Base-by-base conservation (phyloP, 2,797 vertebrate genomes). In the Octomys mimax region DNA sequence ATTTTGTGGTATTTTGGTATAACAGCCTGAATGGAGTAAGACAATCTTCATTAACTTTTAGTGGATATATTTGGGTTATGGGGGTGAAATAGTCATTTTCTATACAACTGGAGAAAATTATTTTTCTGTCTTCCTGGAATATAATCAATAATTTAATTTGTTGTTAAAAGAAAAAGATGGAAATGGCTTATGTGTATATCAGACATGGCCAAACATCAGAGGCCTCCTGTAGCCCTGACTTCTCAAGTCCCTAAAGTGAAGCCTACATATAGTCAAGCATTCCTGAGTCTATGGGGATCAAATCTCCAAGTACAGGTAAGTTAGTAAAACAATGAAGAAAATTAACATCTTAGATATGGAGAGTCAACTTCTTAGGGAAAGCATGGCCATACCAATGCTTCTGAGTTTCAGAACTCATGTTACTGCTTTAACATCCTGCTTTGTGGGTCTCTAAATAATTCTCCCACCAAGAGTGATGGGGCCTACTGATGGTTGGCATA, bases 31-130 rank as follows among this genome's bases (percentile, higher is more conserved):
- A 62, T n/a, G 9, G 24, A 71, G 13, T 39, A 82, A 70, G n/a
- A 66, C 5, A 70, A 42, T 42, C 24, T 90, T 87, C n/a, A 39
- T 91, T 78, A 49, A 90, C 26, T 92, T 93, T 80, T 42, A 95
- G 33, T 8, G 64, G 61, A 70, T 52, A 54, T 61, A 84, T 77
- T 78, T 39, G 21, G 57, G n/a, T 75, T 79, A 33, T 57, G 49
- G 11, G 10, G 49, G 24, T 16, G 59, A 66, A 54, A 39, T 73
- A 89, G 57, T 68, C 11, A 64, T 71, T 75, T 46, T 73, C 22
- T 73, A 22, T 10, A 42, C 71, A 73, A 73, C 10, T 49, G 16
- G 64, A 87, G 57, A 59, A 75, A 94, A 79, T 26, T 16, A 49
- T 77, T 82, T 96, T 84, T 46, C 26, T 75, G 70, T 68, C 31